phyloP scores from a whole-genome alignment of 2,113 vertebrate species.

The Entelurus aequoreus region DNA sequence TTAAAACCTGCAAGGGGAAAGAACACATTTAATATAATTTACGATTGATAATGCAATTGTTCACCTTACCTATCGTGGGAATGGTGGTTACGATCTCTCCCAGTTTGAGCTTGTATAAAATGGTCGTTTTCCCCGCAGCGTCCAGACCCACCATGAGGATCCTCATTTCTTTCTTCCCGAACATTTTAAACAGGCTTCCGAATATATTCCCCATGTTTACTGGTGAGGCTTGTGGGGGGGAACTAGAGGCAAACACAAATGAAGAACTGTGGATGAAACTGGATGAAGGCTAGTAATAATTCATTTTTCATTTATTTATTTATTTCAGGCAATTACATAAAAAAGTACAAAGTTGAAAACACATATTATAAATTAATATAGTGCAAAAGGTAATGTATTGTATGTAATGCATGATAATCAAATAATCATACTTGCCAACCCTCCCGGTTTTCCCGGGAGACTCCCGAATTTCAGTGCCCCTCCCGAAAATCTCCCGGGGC shows the following conservation, averaged over 20 bases:
- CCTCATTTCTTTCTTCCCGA: constrained; percentile 96
- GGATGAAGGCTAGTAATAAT: too few relatives aligned
- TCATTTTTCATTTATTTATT: too few relatives aligned
- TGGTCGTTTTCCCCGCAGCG: constrained; percentile 96
- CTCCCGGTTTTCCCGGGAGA: too few relatives aligned
- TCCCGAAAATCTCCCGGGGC: too few relatives aligned
- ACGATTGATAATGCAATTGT: background rate
- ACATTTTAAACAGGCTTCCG: constrained; percentile 84
- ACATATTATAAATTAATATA: too few relatives aligned
- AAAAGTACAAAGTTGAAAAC: too few relatives aligned
- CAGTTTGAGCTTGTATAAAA: constrained; percentile 97
- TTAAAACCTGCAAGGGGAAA: constrained; percentile 82
- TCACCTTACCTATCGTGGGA: constrained; percentile 87
- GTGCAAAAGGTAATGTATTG: too few relatives aligned
- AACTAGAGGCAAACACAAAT: background rate
- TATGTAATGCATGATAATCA: too few relatives aligned
- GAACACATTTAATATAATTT: background rate
- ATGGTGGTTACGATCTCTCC: constrained; percentile 98
- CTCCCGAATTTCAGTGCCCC: too few relatives aligned
- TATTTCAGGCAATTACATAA: too few relatives aligned
- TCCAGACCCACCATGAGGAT: constrained; percentile 98
- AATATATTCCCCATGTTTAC: constrained; percentile 85
- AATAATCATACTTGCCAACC: too few relatives aligned
- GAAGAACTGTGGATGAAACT: too few relatives aligned
- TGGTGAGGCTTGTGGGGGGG: constrained; percentile 23